Base-by-base conservation (phyloP, 2,797 vertebrate species). In the Peromyscus attwateri region DNA sequence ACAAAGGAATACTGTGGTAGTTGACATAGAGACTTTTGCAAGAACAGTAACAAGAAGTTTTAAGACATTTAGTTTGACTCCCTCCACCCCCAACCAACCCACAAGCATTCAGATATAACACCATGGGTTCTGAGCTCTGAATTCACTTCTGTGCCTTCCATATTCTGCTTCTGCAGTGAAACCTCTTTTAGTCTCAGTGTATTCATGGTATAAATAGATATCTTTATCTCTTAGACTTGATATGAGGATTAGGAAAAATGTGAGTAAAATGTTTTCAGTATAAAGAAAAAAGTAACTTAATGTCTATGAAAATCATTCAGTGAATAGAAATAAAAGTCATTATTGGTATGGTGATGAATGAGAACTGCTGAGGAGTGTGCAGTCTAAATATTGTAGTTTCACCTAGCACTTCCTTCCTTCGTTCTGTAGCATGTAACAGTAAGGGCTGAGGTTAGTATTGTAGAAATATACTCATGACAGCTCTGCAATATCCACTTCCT, bases 251-350 rank as follows among this genome's bases (percentile, higher is more conserved):
- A 92, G 43, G 4, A 96, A 89, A 89, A 73, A 90, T 68, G 2
- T 73, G 23, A 91, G 8, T 80, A 80, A 91, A 91, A 90, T 77
- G 1, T 3, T 87, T 92, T 93, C 31, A 46, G 71, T 83, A 89
- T 75, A 76, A 77, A 92, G 92, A 95, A 85, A 89, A 93, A 93
- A 92, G 16, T 23, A 17, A 40, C 21, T 80, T 79, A 83, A 83
- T 89, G 16, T 87, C 27, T 57, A 31, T 82, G 19, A 92, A 94
- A 82, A 79, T 79, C 37, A 75, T 80, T 55, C 71, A 52, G 4
- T 46, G 37, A 60, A n/a, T 81, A 95, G 17, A 89, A 89, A 71
- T 73, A 70, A 77, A 71, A 29, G 0, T 21, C 31, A 88, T 80
- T 84, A 92, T 11, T 81, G 29, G 1, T 46, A 46, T 0, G 0